Evolutionary conservation across 2,113 vertebrate genomes (phyloP).

Genomic region (Lycaon pictus): DNA sequence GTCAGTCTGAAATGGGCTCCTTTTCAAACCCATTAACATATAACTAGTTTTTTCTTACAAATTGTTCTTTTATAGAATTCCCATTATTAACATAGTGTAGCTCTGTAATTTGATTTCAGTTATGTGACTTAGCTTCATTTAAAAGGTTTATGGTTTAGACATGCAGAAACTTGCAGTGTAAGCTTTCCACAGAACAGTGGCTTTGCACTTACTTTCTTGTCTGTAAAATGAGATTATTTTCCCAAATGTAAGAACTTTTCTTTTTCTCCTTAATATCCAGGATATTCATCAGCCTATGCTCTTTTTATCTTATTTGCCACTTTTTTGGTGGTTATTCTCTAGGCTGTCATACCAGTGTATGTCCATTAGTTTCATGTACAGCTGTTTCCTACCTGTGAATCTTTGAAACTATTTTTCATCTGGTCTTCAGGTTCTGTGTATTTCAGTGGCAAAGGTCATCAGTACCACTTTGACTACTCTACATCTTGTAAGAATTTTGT

Average conservation of each 20-base stretch:
- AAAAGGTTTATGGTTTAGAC: not conserved
- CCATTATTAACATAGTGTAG: not conserved
- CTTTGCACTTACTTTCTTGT: constrained; percentile 9
- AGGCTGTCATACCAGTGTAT: not conserved
- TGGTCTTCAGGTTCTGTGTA: not conserved
- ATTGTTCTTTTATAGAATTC: not conserved
- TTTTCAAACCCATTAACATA: not conserved
- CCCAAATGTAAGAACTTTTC: not conserved
- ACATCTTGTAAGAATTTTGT: constrained; percentile 47
- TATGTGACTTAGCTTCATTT: not conserved
- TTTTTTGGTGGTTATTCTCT: not conserved
- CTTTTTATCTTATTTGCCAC: not conserved
- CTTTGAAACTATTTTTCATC: not conserved
- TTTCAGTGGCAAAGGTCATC: not conserved
- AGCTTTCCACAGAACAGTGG: not conserved
- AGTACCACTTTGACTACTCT: not conserved
- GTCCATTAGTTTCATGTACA: not conserved
- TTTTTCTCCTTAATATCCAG: not conserved
- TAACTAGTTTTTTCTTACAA: constrained; percentile 35
- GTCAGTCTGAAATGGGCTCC: not conserved
- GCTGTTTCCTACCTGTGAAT: not conserved
- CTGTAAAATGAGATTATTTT: constrained; percentile 33
- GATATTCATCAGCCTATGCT: not conserved
- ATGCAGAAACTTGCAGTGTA: not conserved
- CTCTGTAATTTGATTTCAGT: not conserved